Percentiles rank a stretch among this genome's conserved stretches.
These are phyloP conservation scores for Drosophila falleni DNA, from an alignment of 2,888 invertebrate genomes.

Conservation along the genomic window DNA sequence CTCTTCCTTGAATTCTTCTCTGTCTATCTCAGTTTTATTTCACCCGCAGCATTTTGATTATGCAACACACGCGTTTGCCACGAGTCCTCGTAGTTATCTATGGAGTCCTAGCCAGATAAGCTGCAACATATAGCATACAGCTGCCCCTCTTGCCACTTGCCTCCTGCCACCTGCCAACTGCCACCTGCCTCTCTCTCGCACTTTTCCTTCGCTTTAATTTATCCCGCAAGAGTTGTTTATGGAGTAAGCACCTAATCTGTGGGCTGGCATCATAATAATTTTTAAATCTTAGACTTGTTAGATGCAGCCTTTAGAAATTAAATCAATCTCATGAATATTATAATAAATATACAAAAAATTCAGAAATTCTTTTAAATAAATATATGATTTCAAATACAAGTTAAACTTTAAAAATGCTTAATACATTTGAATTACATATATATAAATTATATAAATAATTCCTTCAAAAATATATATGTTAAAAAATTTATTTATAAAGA, in stretches of 20 bases:
- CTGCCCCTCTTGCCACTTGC: not conserved
- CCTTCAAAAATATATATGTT: too few species aligned
- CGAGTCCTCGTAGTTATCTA: slow-evolving; percentile 72
- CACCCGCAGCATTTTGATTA: slow-evolving; percentile 70
- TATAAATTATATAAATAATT: too few species aligned
- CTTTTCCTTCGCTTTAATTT: slow-evolving; percentile 13
- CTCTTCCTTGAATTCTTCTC: not conserved
- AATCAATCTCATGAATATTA: not conserved
- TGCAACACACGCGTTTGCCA: slow-evolving; percentile 65
- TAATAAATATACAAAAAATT: too few species aligned
- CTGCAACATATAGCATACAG: slow-evolving; percentile 52
- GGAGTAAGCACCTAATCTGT: slow-evolving; percentile 12
- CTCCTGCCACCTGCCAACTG: not conserved
- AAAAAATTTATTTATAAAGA: too few species aligned
- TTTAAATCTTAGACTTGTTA: slow-evolving; percentile 15
- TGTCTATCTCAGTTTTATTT: not conserved
- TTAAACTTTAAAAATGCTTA: too few species aligned
- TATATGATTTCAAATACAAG: not conserved
- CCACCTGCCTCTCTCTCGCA: not conserved
- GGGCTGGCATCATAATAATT: slow-evolving; percentile 12
- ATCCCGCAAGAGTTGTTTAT: slow-evolving; percentile 35
- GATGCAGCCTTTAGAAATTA: not conserved
- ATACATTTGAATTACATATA: too few species aligned
- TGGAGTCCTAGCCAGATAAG: slow-evolving; percentile 63
- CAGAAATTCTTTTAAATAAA: not conserved